Evolutionary conservation across 2,888 invertebrate species (phyloP).

Genomic region (Sipha maydis): DNA sequence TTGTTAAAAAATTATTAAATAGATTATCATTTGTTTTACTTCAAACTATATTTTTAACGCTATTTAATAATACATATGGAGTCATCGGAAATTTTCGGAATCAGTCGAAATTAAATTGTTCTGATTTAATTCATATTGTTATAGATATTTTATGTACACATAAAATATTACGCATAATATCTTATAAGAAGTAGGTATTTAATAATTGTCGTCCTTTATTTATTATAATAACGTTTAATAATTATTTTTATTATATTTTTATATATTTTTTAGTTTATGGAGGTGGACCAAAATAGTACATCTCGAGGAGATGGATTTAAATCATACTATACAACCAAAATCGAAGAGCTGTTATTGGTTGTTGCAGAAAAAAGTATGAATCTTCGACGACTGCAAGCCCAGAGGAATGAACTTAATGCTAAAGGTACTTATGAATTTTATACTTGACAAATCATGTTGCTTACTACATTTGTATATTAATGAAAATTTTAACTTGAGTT

Average conservation of each 20-base stretch:
- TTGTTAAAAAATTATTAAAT: not conserved
- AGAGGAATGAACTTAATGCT: conserved; percentile 97
- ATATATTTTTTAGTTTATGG: conserved; percentile 40
- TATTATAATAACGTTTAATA: not conserved
- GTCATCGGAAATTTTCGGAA: too few relatives aligned
- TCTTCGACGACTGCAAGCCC: conserved; percentile 94
- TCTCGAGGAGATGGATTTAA: conserved; percentile 82
- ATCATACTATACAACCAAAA: conserved; percentile 97
- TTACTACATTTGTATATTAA: too few relatives aligned
- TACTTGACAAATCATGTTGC: not conserved
- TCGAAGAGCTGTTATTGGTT: conserved; percentile 93
- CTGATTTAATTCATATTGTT: too few relatives aligned
- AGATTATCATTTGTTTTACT: not conserved
- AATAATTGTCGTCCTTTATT: too few relatives aligned
- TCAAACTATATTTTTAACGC: not conserved
- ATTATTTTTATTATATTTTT: not conserved
- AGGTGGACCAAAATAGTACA: conserved; percentile 52
- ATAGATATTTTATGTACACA: too few relatives aligned
- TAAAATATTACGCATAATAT: too few relatives aligned
- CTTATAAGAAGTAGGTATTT: too few relatives aligned
- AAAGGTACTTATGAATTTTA: conserved; percentile 76
- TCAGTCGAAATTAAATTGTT: too few relatives aligned
- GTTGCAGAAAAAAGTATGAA: conserved; percentile 99
- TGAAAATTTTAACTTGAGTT: too few relatives aligned
- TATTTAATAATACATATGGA: not conserved